phyloP scores from a whole-genome alignment of 35 echinoderm and acorn worm species.

The Apostichopus californicus region DNA sequence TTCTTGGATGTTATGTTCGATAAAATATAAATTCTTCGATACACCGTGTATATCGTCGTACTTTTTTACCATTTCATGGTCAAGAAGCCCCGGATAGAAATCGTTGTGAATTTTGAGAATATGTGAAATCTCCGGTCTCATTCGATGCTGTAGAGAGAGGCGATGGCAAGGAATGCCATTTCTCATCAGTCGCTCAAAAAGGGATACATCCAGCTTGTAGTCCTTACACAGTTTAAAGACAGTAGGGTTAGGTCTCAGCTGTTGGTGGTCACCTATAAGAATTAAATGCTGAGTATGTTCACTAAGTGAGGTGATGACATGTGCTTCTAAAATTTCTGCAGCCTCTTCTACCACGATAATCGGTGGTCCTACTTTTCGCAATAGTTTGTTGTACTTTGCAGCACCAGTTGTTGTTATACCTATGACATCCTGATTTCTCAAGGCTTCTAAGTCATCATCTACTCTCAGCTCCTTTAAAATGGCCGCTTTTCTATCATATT shows the following conservation, averaged over 20 bases:
- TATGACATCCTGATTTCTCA: constrained; percentile 69
- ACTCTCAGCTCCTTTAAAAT: constrained; percentile 60
- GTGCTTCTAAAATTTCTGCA: constrained; percentile 71
- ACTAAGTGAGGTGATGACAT: constrained; percentile 57
- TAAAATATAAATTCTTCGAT: constrained; percentile 72
- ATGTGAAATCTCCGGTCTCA: constrained; percentile 73
- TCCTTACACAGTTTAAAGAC: constrained; percentile 77
- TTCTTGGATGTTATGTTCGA: constrained; percentile 70
- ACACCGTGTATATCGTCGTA: constrained; percentile 68
- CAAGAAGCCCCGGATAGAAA: constrained; percentile 71
- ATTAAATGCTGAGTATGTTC: constrained; percentile 76
- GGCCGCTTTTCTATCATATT: constrained; percentile 52
- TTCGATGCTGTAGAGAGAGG: constrained; percentile 65
- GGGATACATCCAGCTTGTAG: constrained; percentile 76
- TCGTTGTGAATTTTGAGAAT: constrained; percentile 72
- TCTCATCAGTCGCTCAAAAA: constrained; percentile 84
- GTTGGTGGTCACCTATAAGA: constrained; percentile 90
- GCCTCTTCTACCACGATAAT: constrained; percentile 95
- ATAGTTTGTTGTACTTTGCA: constrained; percentile 65
- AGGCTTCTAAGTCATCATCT: constrained; percentile 54
- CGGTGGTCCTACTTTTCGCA: constrained; percentile 61
- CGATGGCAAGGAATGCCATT: constrained; percentile 61
- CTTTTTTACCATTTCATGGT: constrained; percentile 61
- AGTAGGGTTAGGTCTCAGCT: constrained; percentile 84
- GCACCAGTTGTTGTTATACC: constrained; percentile 89